A percentile compares a stretch with the other conserved stretches of the same genome.
phyloP scores from a whole-genome alignment of 2,888 invertebrate species.

The Leucania comma region DNA sequence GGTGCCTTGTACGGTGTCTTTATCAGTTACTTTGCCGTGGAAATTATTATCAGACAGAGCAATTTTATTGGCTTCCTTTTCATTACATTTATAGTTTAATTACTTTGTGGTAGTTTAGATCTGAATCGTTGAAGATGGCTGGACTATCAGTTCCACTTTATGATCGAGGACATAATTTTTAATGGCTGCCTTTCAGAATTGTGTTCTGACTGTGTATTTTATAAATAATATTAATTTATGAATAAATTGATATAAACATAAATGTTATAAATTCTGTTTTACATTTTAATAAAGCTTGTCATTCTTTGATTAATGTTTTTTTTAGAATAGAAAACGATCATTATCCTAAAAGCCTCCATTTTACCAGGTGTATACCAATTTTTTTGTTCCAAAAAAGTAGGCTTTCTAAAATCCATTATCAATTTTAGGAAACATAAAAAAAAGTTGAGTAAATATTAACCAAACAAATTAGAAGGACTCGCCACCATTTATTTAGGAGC shows the following conservation, averaged over 20 bases:
- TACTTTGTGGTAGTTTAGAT: slow-evolving; percentile 35
- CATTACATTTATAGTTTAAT: slow-evolving; percentile 53
- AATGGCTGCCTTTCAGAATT: neutral
- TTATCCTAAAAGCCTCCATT: neutral
- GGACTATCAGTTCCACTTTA: slow-evolving; percentile 31
- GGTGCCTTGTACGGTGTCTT: slow-evolving; percentile 59
- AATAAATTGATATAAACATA: neutral
- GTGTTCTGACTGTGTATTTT: slow-evolving; percentile 2
- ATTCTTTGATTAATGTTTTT: slow-evolving; percentile 4
- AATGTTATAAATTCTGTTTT: neutral
- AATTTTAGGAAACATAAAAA: slow-evolving; percentile 61
- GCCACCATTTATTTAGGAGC: slow-evolving; percentile 58
- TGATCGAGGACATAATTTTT: slow-evolving; percentile 13
- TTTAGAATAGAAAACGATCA: neutral
- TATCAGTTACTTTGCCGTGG: slow-evolving; percentile 51
- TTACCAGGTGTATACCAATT: slow-evolving; percentile 5
- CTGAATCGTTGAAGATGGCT: slow-evolving; percentile 12
- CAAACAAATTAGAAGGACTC: slow-evolving; percentile 77
- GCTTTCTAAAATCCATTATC: slow-evolving; percentile 61
- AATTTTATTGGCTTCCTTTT: slow-evolving; percentile 53
- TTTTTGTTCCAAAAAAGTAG: slow-evolving; percentile 21
- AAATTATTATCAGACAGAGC: slow-evolving; percentile 48
- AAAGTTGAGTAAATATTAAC: slow-evolving; percentile 79
- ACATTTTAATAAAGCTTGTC: slow-evolving; percentile 8
- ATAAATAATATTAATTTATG: neutral